These are phyloP conservation scores for Heteromormyrus szaboi DNA, from an alignment of 2,797 vertebrate species.

Conservation along the genomic window DNA sequence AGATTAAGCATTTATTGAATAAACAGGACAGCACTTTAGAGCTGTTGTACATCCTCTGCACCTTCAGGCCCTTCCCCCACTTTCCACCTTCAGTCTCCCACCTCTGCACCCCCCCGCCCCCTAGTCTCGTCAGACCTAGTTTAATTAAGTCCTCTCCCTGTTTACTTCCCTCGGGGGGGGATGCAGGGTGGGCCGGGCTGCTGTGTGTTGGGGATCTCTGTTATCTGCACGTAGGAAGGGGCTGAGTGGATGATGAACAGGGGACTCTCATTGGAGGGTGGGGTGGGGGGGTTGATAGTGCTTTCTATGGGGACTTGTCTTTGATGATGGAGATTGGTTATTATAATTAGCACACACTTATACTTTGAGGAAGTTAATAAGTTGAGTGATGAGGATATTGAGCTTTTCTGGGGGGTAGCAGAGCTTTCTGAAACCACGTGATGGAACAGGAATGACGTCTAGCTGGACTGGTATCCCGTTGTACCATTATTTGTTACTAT, in stretches of 20 bases:
- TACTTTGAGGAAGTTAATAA: slow-evolving; percentile 4
- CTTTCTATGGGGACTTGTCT: not conserved
- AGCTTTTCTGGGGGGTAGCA: not conserved
- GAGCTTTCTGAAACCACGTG: not conserved
- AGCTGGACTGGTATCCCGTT: not conserved
- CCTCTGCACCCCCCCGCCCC: not conserved
- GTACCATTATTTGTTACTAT: not conserved
- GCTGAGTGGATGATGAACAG: not conserved
- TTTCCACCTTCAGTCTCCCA: not conserved
- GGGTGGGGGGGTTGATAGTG: not conserved
- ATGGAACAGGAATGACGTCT: not conserved
- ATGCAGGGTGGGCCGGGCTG: not conserved
- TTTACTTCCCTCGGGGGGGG: not conserved
- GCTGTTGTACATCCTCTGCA: not conserved
- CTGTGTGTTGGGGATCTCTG: not conserved
- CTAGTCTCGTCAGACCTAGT: slow-evolving; percentile 10
- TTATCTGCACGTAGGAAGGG: not conserved
- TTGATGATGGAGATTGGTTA: slow-evolving; percentile 8
- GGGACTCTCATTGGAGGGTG: not conserved
- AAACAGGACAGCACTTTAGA: slow-evolving; percentile 10
- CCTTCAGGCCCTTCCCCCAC: not conserved
- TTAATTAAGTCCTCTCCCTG: slow-evolving; percentile 10
- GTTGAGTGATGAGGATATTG: slow-evolving; percentile 6
- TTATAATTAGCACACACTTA: not conserved
- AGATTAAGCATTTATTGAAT: slow-evolving; percentile 15